A percentile compares a stretch with the other conserved stretches of the same genome.
Evolutionary conservation across 2,113 vertebrate species (phyloP).

Genomic region (Ornithorhynchus anatinus): DNA sequence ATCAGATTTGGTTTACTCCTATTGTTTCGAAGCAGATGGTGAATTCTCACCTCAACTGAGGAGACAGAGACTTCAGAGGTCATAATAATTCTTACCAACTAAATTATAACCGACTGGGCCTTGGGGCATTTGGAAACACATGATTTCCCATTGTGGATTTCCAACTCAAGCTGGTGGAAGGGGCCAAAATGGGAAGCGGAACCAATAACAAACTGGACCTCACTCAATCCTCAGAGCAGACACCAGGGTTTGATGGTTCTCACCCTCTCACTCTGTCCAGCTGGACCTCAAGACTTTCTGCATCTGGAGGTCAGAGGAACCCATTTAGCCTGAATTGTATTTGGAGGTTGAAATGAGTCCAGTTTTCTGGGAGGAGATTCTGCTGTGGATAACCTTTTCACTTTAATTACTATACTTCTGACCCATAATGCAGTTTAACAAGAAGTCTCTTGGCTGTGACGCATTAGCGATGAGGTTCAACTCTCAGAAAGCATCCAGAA

Average conservation of each 20-base stretch:
- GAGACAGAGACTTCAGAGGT: conserved; percentile 39
- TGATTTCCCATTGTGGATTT: conserved; percentile 28
- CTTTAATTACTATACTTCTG: neutral
- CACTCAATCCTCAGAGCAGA: neutral
- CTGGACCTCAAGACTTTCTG: neutral
- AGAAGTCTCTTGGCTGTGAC: conserved; percentile 17
- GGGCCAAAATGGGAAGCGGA: neutral
- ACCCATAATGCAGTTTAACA: conserved; percentile 6
- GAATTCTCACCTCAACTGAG: conserved; percentile 54
- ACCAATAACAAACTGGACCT: neutral
- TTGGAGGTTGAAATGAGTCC: neutral
- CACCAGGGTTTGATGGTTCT: neutral
- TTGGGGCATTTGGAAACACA: neutral
- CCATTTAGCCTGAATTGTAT: neutral
- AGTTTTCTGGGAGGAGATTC: neutral
- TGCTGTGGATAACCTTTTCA: neutral
- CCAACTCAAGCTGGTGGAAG: conserved; percentile 33
- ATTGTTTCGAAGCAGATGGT: conserved; percentile 59
- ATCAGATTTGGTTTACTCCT: conserved; percentile 42
- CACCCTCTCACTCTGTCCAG: neutral
- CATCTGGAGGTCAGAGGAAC: neutral
- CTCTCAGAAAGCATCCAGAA: conserved; percentile 37
- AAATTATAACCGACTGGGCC: conserved; percentile 40
- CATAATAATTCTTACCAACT: conserved; percentile 47
- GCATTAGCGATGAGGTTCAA: conserved; percentile 26